Evolutionary conservation across 2,888 invertebrate species (phyloP), one percentile per base, ranked within the genome.

Genomic region (Latrodectus hesperus): DNA sequence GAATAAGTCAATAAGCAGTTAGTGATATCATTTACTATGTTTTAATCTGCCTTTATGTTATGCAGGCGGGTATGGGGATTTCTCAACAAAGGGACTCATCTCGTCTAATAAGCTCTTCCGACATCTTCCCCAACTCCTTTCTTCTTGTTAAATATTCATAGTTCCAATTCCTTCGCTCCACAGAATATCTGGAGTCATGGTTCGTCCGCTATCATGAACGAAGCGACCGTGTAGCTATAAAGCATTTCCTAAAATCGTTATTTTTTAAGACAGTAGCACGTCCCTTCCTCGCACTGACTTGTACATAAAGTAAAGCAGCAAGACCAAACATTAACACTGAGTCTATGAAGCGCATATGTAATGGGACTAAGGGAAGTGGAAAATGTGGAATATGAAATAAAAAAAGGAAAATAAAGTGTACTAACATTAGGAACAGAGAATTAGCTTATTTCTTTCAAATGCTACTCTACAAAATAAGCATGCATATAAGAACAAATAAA

Each of bases 111-210:
- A 78, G 73, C 84, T 65, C 72, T 10, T 53, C 72, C 71, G 53
- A 53, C 82, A 11, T 68, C 74, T 22, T 38, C 38, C 38, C 38
- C 38, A 60, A 55, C 70, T 76, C 72, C 72, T 73, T 64, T 78
- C 65, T 67, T 76, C 72, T 77, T 72, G 73, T 84, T 84, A 84
- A 84, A 84, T 84, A 84, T 84, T 84, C 84, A 77, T 84, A 78
- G 77, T 64, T 67, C 17, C 78, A 76, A 83, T 83, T 83, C 83
- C 83, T 71, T 71, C 26, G 49, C 53, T 67, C 49, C 82, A n/a
- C 81, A n/a, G 71, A 60, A 71, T 75, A 70, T 71, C 65, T 52
- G 38, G 6, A 38, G 38, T 72, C 55, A 16, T 55, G 38, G 74
- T 74, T 74, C 11, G 75, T 75, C 49, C 74, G 17, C 73, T 52